A percentile compares a stretch with the other conserved stretches of the same genome.
Evolutionary conservation across 2,797 vertebrate species (phyloP).

Genomic region (Bradypus variegatus): DNA sequence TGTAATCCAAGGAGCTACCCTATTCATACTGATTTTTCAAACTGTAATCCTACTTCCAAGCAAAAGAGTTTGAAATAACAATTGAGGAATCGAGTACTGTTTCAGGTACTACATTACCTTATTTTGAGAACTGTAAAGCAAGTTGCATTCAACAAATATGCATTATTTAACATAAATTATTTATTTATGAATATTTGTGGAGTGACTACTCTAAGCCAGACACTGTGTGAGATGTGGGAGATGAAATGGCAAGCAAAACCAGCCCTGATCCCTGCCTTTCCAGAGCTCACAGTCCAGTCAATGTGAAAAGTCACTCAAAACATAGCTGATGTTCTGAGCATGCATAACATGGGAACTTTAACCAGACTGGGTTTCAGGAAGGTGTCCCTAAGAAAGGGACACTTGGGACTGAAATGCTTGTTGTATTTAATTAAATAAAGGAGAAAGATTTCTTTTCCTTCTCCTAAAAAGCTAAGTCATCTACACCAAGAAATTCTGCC

Average conservation of each 20-base stretch:
- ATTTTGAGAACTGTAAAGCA: slow-evolving; percentile 3
- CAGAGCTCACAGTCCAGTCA: neutral
- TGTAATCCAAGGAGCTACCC: neutral
- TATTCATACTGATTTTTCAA: neutral
- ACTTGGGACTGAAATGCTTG: neutral
- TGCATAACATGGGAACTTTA: rapidly evolving
- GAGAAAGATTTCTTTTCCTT: neutral
- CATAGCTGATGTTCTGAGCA: neutral
- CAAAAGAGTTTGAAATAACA: slow-evolving; percentile 1
- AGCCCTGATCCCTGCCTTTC: neutral
- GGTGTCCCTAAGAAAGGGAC: neutral
- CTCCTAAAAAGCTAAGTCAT: neutral
- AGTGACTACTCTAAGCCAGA: neutral
- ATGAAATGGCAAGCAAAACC: neutral
- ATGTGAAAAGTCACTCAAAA: neutral
- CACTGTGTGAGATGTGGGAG: neutral
- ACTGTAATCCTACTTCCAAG: neutral
- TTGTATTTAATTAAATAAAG: neutral
- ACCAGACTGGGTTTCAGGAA: neutral
- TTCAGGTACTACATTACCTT: neutral
- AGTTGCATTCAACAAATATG: neutral
- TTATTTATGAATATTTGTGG: neutral
- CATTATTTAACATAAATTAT: neutral
- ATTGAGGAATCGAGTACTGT: neutral
- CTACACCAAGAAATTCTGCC: slow-evolving; percentile 10